phyloP scores from a whole-genome alignment of 2,113 vertebrate genomes.

The Chloropsis cyanopogon region DNA sequence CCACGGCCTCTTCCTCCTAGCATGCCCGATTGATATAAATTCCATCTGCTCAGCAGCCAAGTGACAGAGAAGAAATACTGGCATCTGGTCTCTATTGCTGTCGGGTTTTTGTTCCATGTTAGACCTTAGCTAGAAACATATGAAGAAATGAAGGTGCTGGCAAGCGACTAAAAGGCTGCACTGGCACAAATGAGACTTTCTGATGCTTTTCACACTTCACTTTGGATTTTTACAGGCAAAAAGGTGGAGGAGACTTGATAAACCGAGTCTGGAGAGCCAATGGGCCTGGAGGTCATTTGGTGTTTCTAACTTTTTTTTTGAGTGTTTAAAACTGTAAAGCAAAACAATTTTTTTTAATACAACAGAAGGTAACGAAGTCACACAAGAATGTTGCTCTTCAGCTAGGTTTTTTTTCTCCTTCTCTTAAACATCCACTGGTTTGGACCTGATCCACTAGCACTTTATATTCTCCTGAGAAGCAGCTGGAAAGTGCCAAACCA shows the following conservation, averaged over 20 bases:
- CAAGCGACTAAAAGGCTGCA: conserved; percentile 77
- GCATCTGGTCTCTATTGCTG: conserved; percentile 97
- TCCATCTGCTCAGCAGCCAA: conserved; percentile 96
- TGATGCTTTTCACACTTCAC: conserved; percentile 85
- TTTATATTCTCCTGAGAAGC: conserved; percentile 73
- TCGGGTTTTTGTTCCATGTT: conserved; percentile 87
- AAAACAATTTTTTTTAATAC: conserved; percentile 56
- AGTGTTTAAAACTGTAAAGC: conserved; percentile 65
- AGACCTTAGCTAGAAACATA: conserved; percentile 89
- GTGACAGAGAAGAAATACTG: conserved; percentile 90
- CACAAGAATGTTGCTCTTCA: conserved; percentile 68
- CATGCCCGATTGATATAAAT: conserved; percentile 92
- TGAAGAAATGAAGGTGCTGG: conserved; percentile 85
- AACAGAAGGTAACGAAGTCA: conserved; percentile 73
- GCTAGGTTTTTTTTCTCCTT: conserved; percentile 34
- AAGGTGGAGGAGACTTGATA: conserved; percentile 74
- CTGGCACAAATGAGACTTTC: conserved; percentile 81
- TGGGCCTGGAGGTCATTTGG: conserved; percentile 73
- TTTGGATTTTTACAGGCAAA: conserved; percentile 73
- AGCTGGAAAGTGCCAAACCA: conserved; percentile 71
- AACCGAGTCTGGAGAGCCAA: conserved; percentile 71
- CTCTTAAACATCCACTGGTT: conserved; percentile 74
- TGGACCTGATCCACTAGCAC: conserved; percentile 71
- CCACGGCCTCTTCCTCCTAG: conserved; percentile 84
- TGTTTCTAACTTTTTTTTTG: conserved; percentile 64